Evolutionary conservation across 2,113 vertebrate genomes (phyloP).

Genomic region (Paraplagusia blochii): DNA sequence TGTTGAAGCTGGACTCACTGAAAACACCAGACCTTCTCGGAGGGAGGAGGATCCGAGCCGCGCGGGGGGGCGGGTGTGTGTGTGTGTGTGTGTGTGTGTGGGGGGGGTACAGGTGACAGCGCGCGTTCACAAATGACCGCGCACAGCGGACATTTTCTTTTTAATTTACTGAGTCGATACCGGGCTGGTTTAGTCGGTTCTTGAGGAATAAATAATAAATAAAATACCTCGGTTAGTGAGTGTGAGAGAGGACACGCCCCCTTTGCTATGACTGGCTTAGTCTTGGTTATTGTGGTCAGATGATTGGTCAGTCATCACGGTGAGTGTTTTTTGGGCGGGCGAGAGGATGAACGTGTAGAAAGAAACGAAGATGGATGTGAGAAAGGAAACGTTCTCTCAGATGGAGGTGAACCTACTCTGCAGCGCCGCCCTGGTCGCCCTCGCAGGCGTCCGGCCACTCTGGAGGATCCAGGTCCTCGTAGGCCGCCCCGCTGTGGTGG

Average conservation of each 20-base stretch:
- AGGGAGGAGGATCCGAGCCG: not conserved
- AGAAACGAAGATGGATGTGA: not conserved
- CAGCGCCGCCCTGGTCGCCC: constrained; percentile 39
- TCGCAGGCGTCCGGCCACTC: constrained; percentile 68
- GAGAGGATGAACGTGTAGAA: not conserved
- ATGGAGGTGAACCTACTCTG: constrained; percentile 56
- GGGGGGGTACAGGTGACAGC: constrained; percentile 45
- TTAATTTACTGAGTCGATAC: not conserved
- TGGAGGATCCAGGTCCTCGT: constrained; percentile 57
- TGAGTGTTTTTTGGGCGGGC: not conserved
- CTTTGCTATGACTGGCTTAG: too few relatives aligned
- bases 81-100: too few relatives aligned
- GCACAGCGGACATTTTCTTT: constrained; percentile 12
- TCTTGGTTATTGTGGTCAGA: too few relatives aligned
- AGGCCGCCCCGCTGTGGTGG: constrained; percentile 7
- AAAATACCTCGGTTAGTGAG: too few relatives aligned
- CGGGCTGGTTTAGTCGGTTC: too few relatives aligned
- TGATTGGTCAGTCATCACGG: too few relatives aligned
- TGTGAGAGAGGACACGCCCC: too few relatives aligned
- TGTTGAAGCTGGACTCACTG: not conserved
- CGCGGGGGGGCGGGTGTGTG: too few relatives aligned
- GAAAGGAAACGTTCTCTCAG: not conserved
- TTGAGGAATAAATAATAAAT: too few relatives aligned
- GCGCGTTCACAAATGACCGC: constrained; percentile 45
- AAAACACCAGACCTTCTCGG: not conserved